Percentiles rank a stretch among this genome's conserved stretches.
Evolutionary conservation across 2,797 vertebrate genomes (phyloP).

Genomic region (Characodon lateralis): DNA sequence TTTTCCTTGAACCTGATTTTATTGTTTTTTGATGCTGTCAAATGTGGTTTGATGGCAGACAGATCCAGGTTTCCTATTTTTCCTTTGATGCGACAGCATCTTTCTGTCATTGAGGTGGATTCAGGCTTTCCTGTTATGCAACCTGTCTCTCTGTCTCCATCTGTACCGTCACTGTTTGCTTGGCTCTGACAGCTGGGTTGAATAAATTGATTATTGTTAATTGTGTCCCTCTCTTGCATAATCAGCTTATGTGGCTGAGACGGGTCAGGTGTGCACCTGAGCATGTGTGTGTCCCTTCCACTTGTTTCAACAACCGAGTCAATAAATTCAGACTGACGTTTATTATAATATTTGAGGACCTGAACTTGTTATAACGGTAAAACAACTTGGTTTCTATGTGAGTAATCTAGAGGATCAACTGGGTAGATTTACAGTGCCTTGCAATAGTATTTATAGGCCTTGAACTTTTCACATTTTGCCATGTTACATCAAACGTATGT

Average conservation of each 20-base stretch:
- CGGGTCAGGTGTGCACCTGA: slow-evolving; percentile 55
- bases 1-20: not conserved
- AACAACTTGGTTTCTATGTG: slow-evolving; percentile 9
- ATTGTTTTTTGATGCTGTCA: not conserved
- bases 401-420: slow-evolving; percentile 25
- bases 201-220: slow-evolving; percentile 75
- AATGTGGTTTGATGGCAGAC: not conserved
- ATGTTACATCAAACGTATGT: not conserved
- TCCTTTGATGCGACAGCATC: not conserved
- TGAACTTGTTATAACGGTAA: slow-evolving; percentile 19
- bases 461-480: not conserved
- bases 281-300: not conserved
- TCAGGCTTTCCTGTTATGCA: slow-evolving; percentile 56
- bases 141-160: slow-evolving; percentile 41
- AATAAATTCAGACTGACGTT: slow-evolving; percentile 39
- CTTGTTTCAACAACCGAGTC: slow-evolving; percentile 15
- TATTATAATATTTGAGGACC: slow-evolving; percentile 37
- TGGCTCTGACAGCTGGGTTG: slow-evolving; percentile 53
- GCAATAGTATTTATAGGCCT: not conserved
- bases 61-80: slow-evolving; percentile 4
- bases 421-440: not conserved
- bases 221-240: slow-evolving; percentile 68
- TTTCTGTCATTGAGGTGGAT: slow-evolving; percentile 39
- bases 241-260: slow-evolving; percentile 67
- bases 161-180: slow-evolving; percentile 48